These are phyloP conservation scores for Orbicella faveolata DNA, from an alignment of 64 coral and sea anemone genomes.

Conservation along the genomic window DNA sequence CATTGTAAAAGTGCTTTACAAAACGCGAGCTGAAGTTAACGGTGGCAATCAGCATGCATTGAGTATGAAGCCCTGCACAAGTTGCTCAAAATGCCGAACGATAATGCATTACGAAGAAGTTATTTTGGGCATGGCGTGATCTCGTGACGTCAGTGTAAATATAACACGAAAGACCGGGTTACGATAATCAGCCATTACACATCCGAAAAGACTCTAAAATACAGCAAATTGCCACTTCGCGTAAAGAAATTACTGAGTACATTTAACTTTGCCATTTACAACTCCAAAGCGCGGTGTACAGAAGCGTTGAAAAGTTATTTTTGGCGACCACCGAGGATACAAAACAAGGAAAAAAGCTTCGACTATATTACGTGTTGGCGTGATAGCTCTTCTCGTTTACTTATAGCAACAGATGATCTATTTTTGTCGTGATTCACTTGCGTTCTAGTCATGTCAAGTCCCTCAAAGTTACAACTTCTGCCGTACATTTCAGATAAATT, in stretches of 20 bases:
- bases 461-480: too few relatives aligned
- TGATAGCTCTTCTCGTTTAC: too few relatives aligned
- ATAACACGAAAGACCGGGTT: background rate
- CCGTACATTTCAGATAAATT: too few relatives aligned
- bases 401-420: too few relatives aligned
- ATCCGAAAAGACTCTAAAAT: background rate
- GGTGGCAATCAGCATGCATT: background rate
- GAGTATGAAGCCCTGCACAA: background rate
- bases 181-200: background rate
- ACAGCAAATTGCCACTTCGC: background rate
- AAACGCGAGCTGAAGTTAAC: background rate
- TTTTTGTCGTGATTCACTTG: too few relatives aligned
- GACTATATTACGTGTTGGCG: too few relatives aligned
- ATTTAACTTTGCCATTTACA: too few relatives aligned
- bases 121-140: constrained; percentile 3
- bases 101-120: background rate
- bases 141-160: constrained; percentile 7
- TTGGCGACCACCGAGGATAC: background rate
- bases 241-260: too few relatives aligned
- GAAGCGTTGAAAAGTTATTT: background rate
- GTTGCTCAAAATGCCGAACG: background rate
- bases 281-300: too few relatives aligned
- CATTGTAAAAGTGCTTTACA: background rate
- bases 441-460: too few relatives aligned
- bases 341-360: background rate